Base-by-base conservation (phyloP, 1,140 invertebrate species). In the Drosophila kohkoa region DNA sequence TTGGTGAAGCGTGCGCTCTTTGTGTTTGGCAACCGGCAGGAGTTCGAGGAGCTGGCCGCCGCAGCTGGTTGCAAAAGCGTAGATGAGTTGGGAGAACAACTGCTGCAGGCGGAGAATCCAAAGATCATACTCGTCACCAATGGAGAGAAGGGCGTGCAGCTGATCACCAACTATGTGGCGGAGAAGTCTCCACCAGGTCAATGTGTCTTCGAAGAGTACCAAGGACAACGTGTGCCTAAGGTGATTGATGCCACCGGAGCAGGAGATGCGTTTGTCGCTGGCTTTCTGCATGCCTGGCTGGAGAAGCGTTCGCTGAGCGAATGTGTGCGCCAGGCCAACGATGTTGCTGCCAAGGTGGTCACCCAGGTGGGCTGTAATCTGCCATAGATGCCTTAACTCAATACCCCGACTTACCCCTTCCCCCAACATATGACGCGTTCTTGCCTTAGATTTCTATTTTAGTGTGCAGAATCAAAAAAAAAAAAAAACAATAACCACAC, bases 261-360 rank as follows among this genome's bases (percentile, higher is more conserved):
- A 48, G 96, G 96, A 7, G 96, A 97, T 93, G 94, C 96, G 16
- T 95, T 97, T 91, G 95, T 95, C 32, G 96, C 96, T 74, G 96
- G 96, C n/a, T 97, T 96, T 88, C 87, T 97, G 43, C 94, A 95
- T 28, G 94, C 79, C 11, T 92, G 85, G 89, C 60, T 92, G 20
- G 73, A 79, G 80, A 92, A 77, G 63, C 93, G 79, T 41, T 64
- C 77, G 30, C 49, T 93, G 7, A 79, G 77, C 28, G 82, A 92
- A 15, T 87, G 93, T 66, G 78, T 93, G 1, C 83, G 85, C 15
- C 64, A 80, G 62, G 93, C 85, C 5, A 79, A 57, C 46, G 79
- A 76, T 57, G 81, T 92, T 7, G 88, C 92, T 0, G 79, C 82
- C 55, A 83, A 85, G 57, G 91, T 92, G 28, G 90, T 93, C 8